Percentiles rank a stretch among this genome's conserved stretches.
These are phyloP conservation scores for Helicoverpa assulta DNA, from an alignment of 2,888 invertebrate species.

Conservation along the genomic window DNA sequence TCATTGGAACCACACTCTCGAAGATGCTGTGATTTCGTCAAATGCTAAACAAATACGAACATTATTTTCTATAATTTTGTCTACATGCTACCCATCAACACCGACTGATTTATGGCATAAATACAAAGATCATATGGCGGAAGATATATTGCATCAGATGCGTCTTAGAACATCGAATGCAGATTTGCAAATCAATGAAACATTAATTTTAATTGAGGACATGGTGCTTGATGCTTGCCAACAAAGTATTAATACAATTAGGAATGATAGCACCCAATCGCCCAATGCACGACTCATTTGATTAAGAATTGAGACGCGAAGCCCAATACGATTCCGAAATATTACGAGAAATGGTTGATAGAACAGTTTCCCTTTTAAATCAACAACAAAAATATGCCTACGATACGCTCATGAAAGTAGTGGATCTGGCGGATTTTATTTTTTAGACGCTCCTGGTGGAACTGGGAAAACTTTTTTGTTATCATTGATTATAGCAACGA, in stretches of 20 bases:
- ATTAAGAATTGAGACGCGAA: slow-evolving; percentile 40
- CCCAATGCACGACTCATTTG: slow-evolving; percentile 52
- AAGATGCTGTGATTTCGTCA: slow-evolving; percentile 57
- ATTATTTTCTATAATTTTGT: slow-evolving; percentile 52
- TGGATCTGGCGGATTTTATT: slow-evolving; percentile 44
- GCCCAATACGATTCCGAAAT: slow-evolving; percentile 23
- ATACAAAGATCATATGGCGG: slow-evolving; percentile 44
- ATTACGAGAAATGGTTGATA: slow-evolving; percentile 22
- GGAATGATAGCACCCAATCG: slow-evolving; percentile 62
- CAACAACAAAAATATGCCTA: too few relatives aligned
- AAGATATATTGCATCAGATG: slow-evolving; percentile 45
- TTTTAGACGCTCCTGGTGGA: slow-evolving; percentile 47
- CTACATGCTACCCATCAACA: slow-evolving; percentile 45
- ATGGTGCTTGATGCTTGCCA: slow-evolving; percentile 40
- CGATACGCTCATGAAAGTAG: slow-evolving; percentile 46
- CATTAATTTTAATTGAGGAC: slow-evolving; percentile 52
- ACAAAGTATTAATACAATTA: slow-evolving; percentile 33
- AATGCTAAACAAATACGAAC: slow-evolving; percentile 59
- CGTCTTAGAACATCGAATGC: slow-evolving; percentile 29
- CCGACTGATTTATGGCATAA: slow-evolving; percentile 32
- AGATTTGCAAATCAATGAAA: slow-evolving; percentile 41
- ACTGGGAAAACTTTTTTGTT: too few relatives aligned
- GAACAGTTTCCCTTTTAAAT: too few relatives aligned
- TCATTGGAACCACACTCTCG: slow-evolving; percentile 39
- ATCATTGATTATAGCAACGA: too few relatives aligned